Conservation (phyloP, 2,113 vertebrate genomes). For the Bos taurus region ARS-UCD2.0 NC_037328.1:104085001-104085500, state of each 20-base stretch:
- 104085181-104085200: not conserved
- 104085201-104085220: not conserved
- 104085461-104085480: not conserved
- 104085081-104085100: not conserved
- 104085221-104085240: not conserved
- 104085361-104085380: not conserved
- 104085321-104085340: not conserved
- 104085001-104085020: not conserved
- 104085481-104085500: not conserved
- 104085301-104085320: not conserved
- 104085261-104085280: not conserved
- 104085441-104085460: not conserved
- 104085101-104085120: not conserved
- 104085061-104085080: not conserved
- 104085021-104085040: not conserved
- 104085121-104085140: not conserved
- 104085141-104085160: not conserved
- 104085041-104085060: not conserved
- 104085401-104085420: not conserved
- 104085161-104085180: no score
- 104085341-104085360: not conserved
- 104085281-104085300: not conserved
- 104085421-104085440: not conserved
- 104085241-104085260: not conserved
- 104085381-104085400: not conserved